Conservation (phyloP, 2,888 invertebrate genomes). For the Plemyria rubiginata region DNA sequence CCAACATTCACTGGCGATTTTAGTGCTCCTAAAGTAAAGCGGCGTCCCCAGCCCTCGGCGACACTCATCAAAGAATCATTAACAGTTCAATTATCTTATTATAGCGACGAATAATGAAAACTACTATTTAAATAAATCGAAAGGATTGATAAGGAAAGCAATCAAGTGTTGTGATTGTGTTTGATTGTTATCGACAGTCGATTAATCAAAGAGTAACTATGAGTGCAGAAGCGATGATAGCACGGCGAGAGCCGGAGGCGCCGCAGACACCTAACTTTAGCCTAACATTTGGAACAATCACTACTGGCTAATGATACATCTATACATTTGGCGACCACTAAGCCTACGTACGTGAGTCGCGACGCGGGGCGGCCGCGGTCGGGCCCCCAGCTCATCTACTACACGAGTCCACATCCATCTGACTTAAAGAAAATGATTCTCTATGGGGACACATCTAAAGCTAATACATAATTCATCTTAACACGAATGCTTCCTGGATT, state of each 20-base stretch:
- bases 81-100: conserved; percentile 2
- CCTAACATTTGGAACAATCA: conserved; percentile 84
- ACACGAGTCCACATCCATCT: conserved; percentile 71
- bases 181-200: conserved; percentile 19
- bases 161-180: conserved; percentile 25
- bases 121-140: conserved; percentile 17
- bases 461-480: conserved; percentile 69
- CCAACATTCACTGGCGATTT: conserved; percentile 67
- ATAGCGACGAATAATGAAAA: conserved; percentile 8
- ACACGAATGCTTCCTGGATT: conserved; percentile 69
- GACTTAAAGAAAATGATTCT: conserved; percentile 65
- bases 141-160: conserved; percentile 22
- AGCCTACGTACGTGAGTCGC: conserved; percentile 74
- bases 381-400: conserved; percentile 26
- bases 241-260: conserved; percentile 53
- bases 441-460: conserved; percentile 68
- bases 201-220: conserved; percentile 19
- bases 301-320: conserved; percentile 82
- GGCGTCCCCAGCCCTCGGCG: conserved; percentile 45
- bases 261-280: conserved; percentile 71
- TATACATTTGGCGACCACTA: conserved; percentile 84
- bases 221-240: conserved; percentile 17
- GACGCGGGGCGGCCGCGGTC: conserved; percentile 31
- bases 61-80: conserved; percentile 3
- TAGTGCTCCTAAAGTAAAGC: conserved; percentile 69